Evolutionary conservation across 2,797 vertebrate genomes (phyloP), one percentile per base, ranked within the genome.

Genomic region (Gadopsis bispinosus): DNA sequence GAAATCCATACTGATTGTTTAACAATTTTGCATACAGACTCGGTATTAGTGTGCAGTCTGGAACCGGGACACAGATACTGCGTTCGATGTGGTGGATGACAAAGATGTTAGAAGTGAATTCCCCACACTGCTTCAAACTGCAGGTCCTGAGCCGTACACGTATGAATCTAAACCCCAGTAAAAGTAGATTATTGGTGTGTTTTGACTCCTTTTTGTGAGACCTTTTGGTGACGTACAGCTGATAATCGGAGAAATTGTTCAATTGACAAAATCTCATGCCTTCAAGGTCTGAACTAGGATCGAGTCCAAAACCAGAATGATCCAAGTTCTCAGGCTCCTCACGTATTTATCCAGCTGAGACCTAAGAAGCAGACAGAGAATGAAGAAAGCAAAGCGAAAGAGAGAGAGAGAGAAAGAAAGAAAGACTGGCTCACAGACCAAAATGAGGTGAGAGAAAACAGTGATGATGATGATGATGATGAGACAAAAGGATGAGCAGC

Each of bases 361-460:
- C 90, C 91, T 91, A 89, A 88, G 91, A 91, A 56, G 81, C 84
- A 91, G 88, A 91, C 76, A 88, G 87, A 85, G 86, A 56, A 89
- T 84, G 89, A 77, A 83, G 50, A 63, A 72, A 74, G 81, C 85
- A 75, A 81, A 86, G 79, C 79, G 11, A 56, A 39, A 48, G 55
- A 45, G 56, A 63, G 55, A 55, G 22, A 48, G 31, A n/a, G 12
- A 13, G 53, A 20, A 41, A 53, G 62, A 67, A 19, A 58, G 66
- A 54, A 20, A 51, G 51, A 50, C 60, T 35, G 70, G 78, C 82
- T 81, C 72, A 73, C 71, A 71, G 79, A 85, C 54, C 62, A 45
- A 79, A 83, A 77, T 39, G 74, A 88, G 72, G 86, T 39, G 77
- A 66, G 65, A 50, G 58, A 56, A 77, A 87, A 80, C 81, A 77